phyloP scores from a whole-genome alignment of 2,113 vertebrate species.

The Xiphophorus couchianus region DNA sequence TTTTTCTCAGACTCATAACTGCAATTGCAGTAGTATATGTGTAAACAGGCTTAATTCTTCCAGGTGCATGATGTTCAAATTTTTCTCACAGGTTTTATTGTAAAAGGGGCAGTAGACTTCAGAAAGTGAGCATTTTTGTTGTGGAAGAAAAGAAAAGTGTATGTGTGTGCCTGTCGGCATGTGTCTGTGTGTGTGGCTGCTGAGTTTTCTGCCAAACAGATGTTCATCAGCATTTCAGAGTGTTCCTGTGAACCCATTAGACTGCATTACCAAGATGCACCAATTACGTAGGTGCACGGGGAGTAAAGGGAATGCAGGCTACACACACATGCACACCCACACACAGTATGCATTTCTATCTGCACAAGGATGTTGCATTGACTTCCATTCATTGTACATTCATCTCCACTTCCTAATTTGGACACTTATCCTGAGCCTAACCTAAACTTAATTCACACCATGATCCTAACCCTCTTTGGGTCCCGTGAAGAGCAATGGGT shows the following conservation, averaged over 20 bases:
- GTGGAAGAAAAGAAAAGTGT: neutral
- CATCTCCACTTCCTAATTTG: too few species aligned
- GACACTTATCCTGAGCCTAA: too few species aligned
- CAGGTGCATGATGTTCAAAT: constrained; percentile 23
- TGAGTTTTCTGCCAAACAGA: constrained; percentile 65
- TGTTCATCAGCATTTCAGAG: constrained; percentile 77
- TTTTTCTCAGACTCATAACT: neutral
- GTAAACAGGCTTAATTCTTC: constrained; percentile 15
- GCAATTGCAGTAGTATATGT: neutral
- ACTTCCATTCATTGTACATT: too few species aligned
- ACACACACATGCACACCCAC: constrained; percentile 1
- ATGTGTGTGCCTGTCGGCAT: neutral
- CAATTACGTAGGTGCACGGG: constrained; percentile 64
- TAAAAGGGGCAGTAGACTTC: constrained; percentile 3
- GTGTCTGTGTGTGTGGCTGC: neutral
- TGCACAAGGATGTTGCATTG: too few species aligned
- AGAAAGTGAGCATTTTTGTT: constrained; percentile 17
- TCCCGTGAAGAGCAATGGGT: too few species aligned
- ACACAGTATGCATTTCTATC: too few species aligned
- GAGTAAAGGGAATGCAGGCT: constrained; percentile 22
- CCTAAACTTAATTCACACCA: too few species aligned
- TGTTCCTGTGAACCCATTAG: constrained; percentile 71
- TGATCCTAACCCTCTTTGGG: too few species aligned
- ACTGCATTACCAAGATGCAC: constrained; percentile 65
- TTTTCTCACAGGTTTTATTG: constrained; percentile 2